phyloP scores from a whole-genome alignment of 1,140 invertebrate species.

The Sesamia nonagrioides region DNA sequence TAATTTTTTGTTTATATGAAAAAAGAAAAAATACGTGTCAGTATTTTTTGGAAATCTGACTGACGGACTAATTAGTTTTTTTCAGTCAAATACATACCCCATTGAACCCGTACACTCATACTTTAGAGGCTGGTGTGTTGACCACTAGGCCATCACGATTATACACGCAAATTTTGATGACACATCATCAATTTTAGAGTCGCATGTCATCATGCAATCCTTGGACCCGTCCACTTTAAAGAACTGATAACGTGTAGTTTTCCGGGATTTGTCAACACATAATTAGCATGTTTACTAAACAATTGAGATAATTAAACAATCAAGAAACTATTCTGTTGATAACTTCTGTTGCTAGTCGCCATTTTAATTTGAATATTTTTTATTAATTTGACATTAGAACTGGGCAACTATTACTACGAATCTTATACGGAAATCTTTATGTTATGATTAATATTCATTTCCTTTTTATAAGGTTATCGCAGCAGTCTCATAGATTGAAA shows the following conservation, averaged over 20 bases:
- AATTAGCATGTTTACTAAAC: constrained; percentile 2
- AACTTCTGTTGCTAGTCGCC: background rate
- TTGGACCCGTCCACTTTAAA: background rate
- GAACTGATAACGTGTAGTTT: background rate
- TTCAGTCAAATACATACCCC: no score
- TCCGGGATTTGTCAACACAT: constrained; percentile 12
- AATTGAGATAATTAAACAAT: background rate
- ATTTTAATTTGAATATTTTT: background rate
- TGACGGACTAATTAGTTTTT: no score
- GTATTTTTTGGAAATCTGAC: no score
- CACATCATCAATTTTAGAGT: no score
- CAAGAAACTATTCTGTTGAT: background rate
- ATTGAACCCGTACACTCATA: no score
- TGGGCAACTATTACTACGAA: background rate
- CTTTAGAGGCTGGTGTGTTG: no score
- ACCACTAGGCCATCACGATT: no score
- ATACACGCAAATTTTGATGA: no score
- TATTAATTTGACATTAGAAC: background rate
- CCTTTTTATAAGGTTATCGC: constrained; percentile 2
- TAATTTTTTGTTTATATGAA: no score
- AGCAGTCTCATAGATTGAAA: background rate
- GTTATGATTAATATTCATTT: background rate
- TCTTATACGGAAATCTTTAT: constrained; percentile 3
- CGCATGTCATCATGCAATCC: constrained; percentile 11
- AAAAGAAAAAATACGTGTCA: no score